Evolutionary conservation across 2,888 invertebrate genomes (phyloP), one percentile per base, ranked within the genome.

Genomic region (Lycaena phlaeas): DNA sequence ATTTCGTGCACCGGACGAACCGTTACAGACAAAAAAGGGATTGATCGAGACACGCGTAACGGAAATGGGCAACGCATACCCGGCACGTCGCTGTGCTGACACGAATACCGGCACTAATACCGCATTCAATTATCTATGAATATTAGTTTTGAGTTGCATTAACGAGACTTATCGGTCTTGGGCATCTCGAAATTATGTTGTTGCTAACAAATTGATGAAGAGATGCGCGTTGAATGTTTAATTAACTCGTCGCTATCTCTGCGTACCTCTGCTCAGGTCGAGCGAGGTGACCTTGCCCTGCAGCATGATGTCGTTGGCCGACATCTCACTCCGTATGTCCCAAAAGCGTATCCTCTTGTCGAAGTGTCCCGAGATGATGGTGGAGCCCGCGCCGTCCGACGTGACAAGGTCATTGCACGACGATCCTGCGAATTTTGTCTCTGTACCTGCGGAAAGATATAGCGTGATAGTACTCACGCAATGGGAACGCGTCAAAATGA

Each of bases 341-440:
- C 98, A 99, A 77, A 99, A 95, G 39, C 98, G 89, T 56, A 99
- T 93, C 63, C 92, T 92, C 77, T 97, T 97, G 85, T 99, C 99
- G 75, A 95, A 98, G 85, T 99, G 99, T 14, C 98, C 98, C 60
- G 97, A 97, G 59, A 98, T 95, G 56, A 98, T 94, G 40, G 94
- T 93, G 11, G 94, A 91, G 27, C 94, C 95, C 7, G 92, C 88
- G 46, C 93, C 91, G 66, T 95, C 95, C 43, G 92, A 92, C 51
- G 95, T 95, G 53, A 97, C 97, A 47, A 98, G 87, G 82, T 98
- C 98, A 77, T 97, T 97, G 78, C 97, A 98, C 63, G 95, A 96
- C 25, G 97, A 98, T 27, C 97, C 97, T 42, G 97, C 97, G 66
- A 96, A 96, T 78, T 96, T 95, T 3, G 96, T 96, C 74, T 94